Base-by-base conservation (phyloP, 2,888 invertebrate genomes). In the Pandemis cinnamomeana region DNA sequence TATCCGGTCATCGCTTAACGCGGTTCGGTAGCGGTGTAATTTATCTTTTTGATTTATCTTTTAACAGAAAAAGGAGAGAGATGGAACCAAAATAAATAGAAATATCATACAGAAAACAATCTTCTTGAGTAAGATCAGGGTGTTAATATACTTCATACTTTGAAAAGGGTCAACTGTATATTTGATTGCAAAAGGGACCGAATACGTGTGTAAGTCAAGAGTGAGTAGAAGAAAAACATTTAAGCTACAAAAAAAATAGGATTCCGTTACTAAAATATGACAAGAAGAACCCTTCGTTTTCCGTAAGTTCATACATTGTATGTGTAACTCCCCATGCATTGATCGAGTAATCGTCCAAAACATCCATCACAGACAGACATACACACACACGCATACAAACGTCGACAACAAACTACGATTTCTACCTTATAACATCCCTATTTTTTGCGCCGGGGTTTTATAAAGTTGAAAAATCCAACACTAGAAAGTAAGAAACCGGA, bases 141-240 rank as follows among this genome's bases (percentile, higher is more conserved):
- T 55, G 53, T 55, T 55, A 55, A 15, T 55, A 55, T 55, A 55
- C 53, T 55, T 55, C 53, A 20, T 55, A 55, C 20, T 15, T 20
- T 55, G 20, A 8, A 55, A 55, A 15, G 53, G 53, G 53, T 55
- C 53, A 15, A 8, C 8, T 8, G 20, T 55, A 7, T 55, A 5
- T 2, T 55, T 55, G 15, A n/a, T 55, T 15, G n/a, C 13, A 15
- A 20, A 7, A 15, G 20, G n/a, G 8, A 20, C 53, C 5, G 20
- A 7, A n/a, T n/a, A n/a, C 5, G 6, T 4, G 51, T 51, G 8
- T 55, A 55, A 7, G 51, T n/a, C 51, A 13, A 51, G 5, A n/a
- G n/a, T 51, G 5, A 0, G n/a, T n/a, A n/a, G n/a, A n/a, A n/a
- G n/a, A 7, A 51, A 51, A 51, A n/a, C n/a, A 51, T 1, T 20